Percentiles rank a stretch among this genome's conserved stretches.
These are phyloP conservation scores for Sicus ferrugineus DNA, from an alignment of 2,888 invertebrate species.

Conservation along the genomic window DNA sequence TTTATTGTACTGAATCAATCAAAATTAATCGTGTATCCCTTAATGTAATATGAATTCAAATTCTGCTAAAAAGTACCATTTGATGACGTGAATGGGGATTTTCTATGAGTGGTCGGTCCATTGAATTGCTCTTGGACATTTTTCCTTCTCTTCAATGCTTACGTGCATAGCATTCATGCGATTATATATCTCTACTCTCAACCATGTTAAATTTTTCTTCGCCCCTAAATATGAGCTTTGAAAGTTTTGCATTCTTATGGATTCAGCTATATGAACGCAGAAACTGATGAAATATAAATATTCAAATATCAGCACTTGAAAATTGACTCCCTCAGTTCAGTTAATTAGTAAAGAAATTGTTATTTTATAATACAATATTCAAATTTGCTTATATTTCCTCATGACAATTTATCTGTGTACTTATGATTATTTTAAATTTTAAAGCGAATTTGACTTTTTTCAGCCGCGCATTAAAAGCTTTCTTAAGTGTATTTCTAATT, in stretches of 20 bases:
- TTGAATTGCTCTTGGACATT: too few relatives aligned
- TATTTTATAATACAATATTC: constrained; percentile 33
- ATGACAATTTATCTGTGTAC: constrained; percentile 22
- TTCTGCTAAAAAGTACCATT: too few relatives aligned
- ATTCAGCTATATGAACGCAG: constrained; percentile 20
- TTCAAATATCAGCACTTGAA: constrained; percentile 57
- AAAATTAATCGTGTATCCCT: too few relatives aligned
- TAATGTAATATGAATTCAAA: too few relatives aligned
- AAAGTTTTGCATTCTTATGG: constrained; percentile 52
- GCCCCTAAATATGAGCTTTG: constrained; percentile 44
- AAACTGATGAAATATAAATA: constrained; percentile 36
- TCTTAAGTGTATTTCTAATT: background rate
- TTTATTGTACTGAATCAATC: too few relatives aligned
- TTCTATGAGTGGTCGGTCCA: too few relatives aligned
- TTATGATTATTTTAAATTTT: constrained; percentile 11
- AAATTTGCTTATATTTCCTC: constrained; percentile 37
- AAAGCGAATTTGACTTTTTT: background rate
- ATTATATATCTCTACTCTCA: too few relatives aligned
- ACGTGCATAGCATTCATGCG: too few relatives aligned
- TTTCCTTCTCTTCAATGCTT: too few relatives aligned
- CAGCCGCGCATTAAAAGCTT: too few relatives aligned
- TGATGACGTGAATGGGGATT: too few relatives aligned
- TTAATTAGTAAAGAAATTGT: background rate
- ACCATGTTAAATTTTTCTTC: too few relatives aligned
- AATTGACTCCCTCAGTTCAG: constrained; percentile 38